Evolutionary conservation across 2,113 vertebrate species (phyloP), one percentile per base, ranked within the genome.

Genomic region (Ellobius talpinus): DNA sequence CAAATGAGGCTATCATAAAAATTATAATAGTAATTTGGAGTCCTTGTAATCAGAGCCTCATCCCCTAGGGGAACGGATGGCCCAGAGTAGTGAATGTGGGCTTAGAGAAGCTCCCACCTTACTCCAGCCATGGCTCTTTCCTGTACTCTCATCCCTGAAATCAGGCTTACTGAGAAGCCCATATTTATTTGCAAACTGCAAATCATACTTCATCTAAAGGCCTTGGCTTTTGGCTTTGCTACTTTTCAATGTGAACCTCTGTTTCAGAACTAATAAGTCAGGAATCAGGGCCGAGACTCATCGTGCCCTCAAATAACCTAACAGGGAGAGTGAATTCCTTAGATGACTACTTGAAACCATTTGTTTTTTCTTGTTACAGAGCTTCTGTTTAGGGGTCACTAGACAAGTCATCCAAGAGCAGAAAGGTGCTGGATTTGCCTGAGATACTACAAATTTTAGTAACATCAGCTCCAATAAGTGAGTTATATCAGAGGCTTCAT

Each of bases 1-100:
- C 63, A 94, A 96, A 96, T 42, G 50, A 96, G 84, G 39, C 50
- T 91, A 26, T 97, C 84, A 97, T 96, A 97, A 94, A 95, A 93
- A 94, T 96, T 91, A 93, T 87, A 94, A 94, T 85, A 87, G 84
- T 39, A 94, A 96, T 86, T 86, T 95, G 61, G 47, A 96, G 68
- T 45, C 82, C 89, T 73, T 93, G 68, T 50, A 65, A 74, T 92
- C 66, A 74, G 55, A 65, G 42, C 36, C 61, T 94, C 17, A 66
- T 94, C 92, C 96, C 89, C 93, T 87, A 23, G 55, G 63, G 96
- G 93, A 70, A 96, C 73, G 93, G 47, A 93, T 66, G 74, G 66
- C 63, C 86, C 84, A 82, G 55, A 81, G 39, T 2, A 78, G 31
- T 45, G n/a, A 36, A 4, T 36, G 36, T 5, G 52, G 68, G 47